A percentile compares a stretch with the other conserved stretches of the same genome.
These are phyloP conservation scores for Thereuonema tuberculata DNA, from an alignment of 1,140 invertebrate genomes.

Conservation along the genomic window DNA sequence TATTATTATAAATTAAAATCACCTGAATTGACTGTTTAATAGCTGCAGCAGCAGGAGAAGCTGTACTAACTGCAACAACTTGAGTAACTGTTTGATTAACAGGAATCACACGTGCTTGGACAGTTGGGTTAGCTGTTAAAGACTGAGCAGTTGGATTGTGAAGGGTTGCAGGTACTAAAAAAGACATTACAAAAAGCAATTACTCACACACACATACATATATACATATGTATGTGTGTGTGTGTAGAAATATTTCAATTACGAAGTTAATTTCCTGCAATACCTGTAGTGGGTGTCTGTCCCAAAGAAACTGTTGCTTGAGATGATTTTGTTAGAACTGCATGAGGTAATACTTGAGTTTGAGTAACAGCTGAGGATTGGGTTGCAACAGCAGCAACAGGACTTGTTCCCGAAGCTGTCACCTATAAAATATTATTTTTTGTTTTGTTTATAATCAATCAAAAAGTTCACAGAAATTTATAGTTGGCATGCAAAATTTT, in stretches of 20 bases:
- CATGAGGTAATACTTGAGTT: conserved; percentile 24
- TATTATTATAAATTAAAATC: neutral
- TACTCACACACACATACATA: no score
- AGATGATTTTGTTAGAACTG: conserved; percentile 25
- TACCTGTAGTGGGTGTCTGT: neutral
- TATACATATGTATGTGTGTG: no score
- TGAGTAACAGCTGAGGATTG: neutral
- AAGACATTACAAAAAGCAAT: conserved; percentile 13
- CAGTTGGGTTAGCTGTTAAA: conserved; percentile 13
- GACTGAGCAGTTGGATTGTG: neutral
- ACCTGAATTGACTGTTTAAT: conserved; percentile 45
- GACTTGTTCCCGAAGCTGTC: neutral
- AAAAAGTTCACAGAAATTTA: no score
- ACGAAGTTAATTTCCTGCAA: no score
- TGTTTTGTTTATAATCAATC: no score
- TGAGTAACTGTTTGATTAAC: conserved; percentile 21
- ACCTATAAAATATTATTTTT: no score
- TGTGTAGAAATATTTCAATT: no score
- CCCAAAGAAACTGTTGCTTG: neutral
- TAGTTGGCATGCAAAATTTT: no score
- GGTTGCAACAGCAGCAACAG: neutral
- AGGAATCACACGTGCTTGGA: conserved; percentile 38
- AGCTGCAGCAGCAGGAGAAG: conserved; percentile 1
- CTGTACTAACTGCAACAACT: neutral
- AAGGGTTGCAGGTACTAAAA: neutral